Base-by-base conservation (phyloP, 2,797 vertebrate genomes). In the Mycteria americana region DNA sequence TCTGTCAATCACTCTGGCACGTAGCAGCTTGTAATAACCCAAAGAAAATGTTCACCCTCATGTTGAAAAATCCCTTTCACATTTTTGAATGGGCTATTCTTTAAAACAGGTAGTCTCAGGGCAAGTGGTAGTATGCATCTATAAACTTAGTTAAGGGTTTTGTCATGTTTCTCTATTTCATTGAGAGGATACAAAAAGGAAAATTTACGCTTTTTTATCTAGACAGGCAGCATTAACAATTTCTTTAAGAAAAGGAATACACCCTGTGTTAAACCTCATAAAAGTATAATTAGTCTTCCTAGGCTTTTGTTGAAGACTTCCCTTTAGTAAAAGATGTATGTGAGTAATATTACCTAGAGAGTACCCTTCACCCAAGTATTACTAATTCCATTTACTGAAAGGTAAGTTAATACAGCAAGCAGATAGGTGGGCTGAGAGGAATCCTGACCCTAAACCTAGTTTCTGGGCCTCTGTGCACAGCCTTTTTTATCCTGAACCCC, bases 1-100 rank as follows among this genome's bases (percentile, higher is more conserved):
- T 68, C 77, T 88, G 81, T 91, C 94, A 94, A 41, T 96, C 89
- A 94, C 69, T 93, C 39, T 77, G 51, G 37, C 65, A 53, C 48
- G 64, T 69, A 76, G 60, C 53, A 80, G 50, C 56, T 77, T 92
- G 35, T 69, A 78, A 59, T 54, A 95, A 82, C 28, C 57, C 73
- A 69, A 88, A 92, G 73, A 77, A 88, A 72, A 63, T 57, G 28
- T 84, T 93, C 22, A 0, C 12, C 28, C 43, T 70, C 13, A 4
- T 46, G 27, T 23, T 73, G 50, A 83, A 94, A 95, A 92, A 65
- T n/a, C 18, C 13, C 33, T 85, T 70, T 86, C 35, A 75, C 62
- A 80, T 46, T 89, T 90, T 76, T 85, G 57, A 78, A 54, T 86
- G 48, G 50, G 25, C 57, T 94, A 3, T 87, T 83, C 54, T 91